Percentiles rank a stretch among this genome's conserved stretches.
Evolutionary conservation across 2,888 invertebrate species (phyloP).

Genomic region (Andrena camellia): DNA sequence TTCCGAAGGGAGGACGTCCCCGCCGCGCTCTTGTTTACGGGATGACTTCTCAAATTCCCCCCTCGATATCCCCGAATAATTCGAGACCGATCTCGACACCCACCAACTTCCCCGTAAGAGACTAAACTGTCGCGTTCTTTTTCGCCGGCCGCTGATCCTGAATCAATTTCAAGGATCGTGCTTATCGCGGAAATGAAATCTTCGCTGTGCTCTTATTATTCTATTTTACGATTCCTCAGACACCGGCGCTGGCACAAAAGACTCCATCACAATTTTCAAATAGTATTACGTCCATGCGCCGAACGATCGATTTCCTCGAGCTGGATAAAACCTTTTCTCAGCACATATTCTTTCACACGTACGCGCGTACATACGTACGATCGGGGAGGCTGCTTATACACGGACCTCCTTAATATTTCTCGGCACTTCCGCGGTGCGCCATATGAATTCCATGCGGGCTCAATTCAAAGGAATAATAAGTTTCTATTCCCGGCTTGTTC

Average conservation of each 20-base stretch:
- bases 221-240: constrained; percentile 27
- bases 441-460: constrained; percentile 42
- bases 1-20: constrained; percentile 19
- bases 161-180: constrained; percentile 4
- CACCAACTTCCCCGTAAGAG: not conserved
- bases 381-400: constrained; percentile 41
- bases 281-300: constrained; percentile 55
- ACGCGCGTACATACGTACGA: constrained; percentile 33
- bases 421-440: constrained; percentile 39
- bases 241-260: constrained; percentile 31
- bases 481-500: constrained; percentile 38
- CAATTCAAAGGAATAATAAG: constrained; percentile 66
- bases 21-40: constrained; percentile 48
- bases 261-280: constrained; percentile 59
- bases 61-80: constrained; percentile 1
- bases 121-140: not conserved
- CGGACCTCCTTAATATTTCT: constrained; percentile 66
- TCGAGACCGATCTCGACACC: not conserved
- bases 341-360: constrained; percentile 58
- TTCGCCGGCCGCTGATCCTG: not conserved
- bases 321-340: constrained; percentile 58
- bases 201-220: constrained; percentile 26
- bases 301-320: constrained; percentile 61
- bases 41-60: constrained; percentile 48
- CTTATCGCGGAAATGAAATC: constrained; percentile 13